Percentiles rank a stretch among this genome's conserved stretches.
phyloP scores from a whole-genome alignment of 2,888 invertebrate genomes.

The Ethmia dodecea region DNA sequence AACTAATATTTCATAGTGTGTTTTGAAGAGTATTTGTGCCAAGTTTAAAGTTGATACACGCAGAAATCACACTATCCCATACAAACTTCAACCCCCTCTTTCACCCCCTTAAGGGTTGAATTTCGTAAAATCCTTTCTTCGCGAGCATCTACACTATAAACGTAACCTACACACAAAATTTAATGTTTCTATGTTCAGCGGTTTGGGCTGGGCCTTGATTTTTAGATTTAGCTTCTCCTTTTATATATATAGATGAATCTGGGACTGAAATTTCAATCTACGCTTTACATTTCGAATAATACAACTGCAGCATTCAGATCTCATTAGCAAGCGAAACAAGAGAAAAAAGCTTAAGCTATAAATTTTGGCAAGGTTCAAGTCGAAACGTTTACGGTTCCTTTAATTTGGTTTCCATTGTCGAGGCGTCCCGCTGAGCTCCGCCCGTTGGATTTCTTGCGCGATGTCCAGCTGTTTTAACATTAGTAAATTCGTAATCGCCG shows the following conservation, averaged over 20 bases:
- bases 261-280: conserved; percentile 47
- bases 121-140: no score
- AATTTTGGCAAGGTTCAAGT: conserved; percentile 75
- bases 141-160: no score
- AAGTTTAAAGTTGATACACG: no score
- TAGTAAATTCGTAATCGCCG: conserved; percentile 68
- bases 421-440: conserved; percentile 66
- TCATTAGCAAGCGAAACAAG: conserved; percentile 72
- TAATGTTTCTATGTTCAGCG: no score
- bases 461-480: conserved; percentile 71
- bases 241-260: conserved; percentile 32
- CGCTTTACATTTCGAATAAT: conserved; percentile 51
- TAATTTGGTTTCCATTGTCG: conserved; percentile 76
- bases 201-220: no score
- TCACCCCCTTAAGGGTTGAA: no score
- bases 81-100: no score
- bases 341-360: conserved; percentile 67
- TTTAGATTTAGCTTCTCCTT: no score
- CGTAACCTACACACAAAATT: no score
- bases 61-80: no score
- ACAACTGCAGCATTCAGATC: conserved; percentile 71
- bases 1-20: no score
- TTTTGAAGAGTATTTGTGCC: no score
- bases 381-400: conserved; percentile 74
- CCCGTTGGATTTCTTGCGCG: conserved; percentile 65